Conservation (phyloP, 2,113 vertebrate species). For the Amphiprion ocellaris region DNA sequence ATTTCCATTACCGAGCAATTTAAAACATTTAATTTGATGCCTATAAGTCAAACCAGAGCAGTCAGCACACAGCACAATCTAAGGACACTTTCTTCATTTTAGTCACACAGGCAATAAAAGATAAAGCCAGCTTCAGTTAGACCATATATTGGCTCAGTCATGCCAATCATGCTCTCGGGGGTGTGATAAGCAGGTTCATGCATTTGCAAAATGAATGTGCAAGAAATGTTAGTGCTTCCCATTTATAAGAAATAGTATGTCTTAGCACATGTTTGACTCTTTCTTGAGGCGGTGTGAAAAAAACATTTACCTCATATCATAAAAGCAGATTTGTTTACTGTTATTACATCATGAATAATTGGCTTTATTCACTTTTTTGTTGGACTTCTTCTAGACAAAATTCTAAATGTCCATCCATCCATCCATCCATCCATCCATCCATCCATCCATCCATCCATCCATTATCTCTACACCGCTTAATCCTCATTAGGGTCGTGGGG, state of each 20-base stretch:
- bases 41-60: constrained; percentile 3
- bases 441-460: too few species aligned
- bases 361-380: not conserved
- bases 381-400: not conserved
- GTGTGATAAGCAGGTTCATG: constrained; percentile 1
- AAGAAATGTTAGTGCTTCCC: not conserved
- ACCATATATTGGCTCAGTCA: constrained; percentile 21
- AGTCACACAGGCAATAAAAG: constrained; percentile 30
- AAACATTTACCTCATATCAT: not conserved
- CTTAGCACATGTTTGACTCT: not conserved
- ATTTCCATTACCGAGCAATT: constrained; percentile 7
- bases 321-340: not conserved
- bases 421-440: too few species aligned
- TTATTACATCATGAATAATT: not conserved
- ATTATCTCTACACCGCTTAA: too few species aligned
- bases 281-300: not conserved
- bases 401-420: not conserved
- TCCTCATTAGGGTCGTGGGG: too few species aligned
- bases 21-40: constrained; percentile 34
- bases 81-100: constrained; percentile 14
- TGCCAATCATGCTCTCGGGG: constrained; percentile 5
- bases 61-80: not conserved
- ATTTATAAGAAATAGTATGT: not conserved
- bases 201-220: not conserved
- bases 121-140: constrained; percentile 21